A percentile compares a stretch with the other conserved stretches of the same genome.
phyloP scores from a whole-genome alignment of 2,888 invertebrate species.

The Gastracanthus pulcherrimus region DNA sequence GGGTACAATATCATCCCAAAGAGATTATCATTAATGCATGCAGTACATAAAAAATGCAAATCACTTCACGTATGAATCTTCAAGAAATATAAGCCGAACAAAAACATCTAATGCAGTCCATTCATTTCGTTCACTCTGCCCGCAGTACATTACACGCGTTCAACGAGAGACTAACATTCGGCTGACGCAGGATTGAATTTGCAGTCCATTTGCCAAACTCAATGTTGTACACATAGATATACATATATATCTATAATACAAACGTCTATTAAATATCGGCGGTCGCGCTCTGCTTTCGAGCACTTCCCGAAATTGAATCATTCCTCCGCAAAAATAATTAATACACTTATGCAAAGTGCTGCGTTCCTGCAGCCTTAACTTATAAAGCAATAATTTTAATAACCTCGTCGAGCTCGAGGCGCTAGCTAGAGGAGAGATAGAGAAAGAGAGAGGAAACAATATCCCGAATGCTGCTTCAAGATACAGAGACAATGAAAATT shows the following conservation, averaged over 20 bases:
- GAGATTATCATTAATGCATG: no score
- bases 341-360: constrained; percentile 28
- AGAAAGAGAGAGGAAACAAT: no score
- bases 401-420: neutral
- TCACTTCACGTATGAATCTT: no score
- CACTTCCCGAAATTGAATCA: constrained; percentile 34
- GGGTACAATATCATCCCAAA: no score
- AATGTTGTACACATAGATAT: neutral
- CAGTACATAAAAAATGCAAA: no score
- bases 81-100: no score
- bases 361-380: neutral
- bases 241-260: neutral
- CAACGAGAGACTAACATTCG: neutral
- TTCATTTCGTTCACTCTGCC: no score
- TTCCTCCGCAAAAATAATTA: constrained; percentile 26
- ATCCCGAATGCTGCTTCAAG: no score
- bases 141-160: no score
- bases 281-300: neutral
- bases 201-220: no score
- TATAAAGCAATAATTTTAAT: constrained; percentile 19
- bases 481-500: constrained; percentile 22
- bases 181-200: neutral
- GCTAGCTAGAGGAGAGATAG: neutral
- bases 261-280: constrained; percentile 10
- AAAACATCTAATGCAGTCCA: no score